Base-by-base conservation (phyloP, 2,113 vertebrate genomes). In the Ciconia boyciana region DNA sequence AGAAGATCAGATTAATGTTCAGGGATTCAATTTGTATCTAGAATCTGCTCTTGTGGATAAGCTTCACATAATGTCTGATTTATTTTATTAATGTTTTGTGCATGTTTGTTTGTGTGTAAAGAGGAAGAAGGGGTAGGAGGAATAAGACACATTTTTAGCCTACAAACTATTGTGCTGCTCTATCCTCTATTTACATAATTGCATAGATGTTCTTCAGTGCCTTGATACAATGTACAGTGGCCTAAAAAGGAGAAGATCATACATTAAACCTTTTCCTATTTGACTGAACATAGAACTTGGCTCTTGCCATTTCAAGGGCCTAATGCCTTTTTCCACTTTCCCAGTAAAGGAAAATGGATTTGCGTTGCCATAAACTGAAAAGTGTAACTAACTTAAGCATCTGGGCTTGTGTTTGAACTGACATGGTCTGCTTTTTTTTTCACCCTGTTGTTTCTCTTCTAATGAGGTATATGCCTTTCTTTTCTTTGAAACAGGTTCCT, bases 291-390 rank as follows among this genome's bases (percentile, higher is more conserved):
- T 48, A 92, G 80, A 96, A 90, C 72, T 96, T 94, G 77, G 80
- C 77, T 95, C 62, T 83, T 76, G 74, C 79, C 61, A 48, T 93
- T 95, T 96, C 86, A 75, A 96, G 88, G 75, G 74, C 81, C 91
- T 93, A 96, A 96, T 96, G 93, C 68, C 85, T 95, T 94, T 94
- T 97, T 96, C 81, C 91, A 89, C 90, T 93, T 93, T 62, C 87
- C 52, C 71, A 82, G 44, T 89, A 96, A 95, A 18, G 46, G 64
- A 87, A 80, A 95, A 89, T 52, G 78, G 68, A 94, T 97, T 96
- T 95, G 79, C 92, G 81, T 85, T 96, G 95, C 96, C 93, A 96
- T 93, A 96, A 95, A 97, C 94, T 83, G 87, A 96, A 96, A 95
- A 92, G 68, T 95, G 83, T 93, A 93, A 89, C 92, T 92, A 97